Base-by-base conservation (phyloP, 1,140 invertebrate genomes). In the Vanessa atalanta region DNA sequence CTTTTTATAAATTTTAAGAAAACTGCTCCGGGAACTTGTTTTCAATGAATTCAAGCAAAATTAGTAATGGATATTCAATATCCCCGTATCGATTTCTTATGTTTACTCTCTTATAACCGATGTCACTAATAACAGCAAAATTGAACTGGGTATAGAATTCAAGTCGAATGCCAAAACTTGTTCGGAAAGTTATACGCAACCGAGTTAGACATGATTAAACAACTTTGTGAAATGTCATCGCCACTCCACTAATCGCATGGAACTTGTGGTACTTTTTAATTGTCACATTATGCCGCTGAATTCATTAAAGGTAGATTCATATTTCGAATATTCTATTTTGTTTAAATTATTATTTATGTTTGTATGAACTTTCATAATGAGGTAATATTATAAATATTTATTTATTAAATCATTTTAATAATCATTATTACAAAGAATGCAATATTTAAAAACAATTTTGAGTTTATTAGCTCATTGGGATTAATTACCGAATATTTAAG, bases 151-250 rank as follows among this genome's bases (percentile, higher is more conserved):
- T 31, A 31, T 51, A 60, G 5, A 31, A 8, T 26, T 31, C 15
- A 55, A 60, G 47, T 70, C 68, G 43, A 70, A 63, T 70, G 68
- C 43, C 68, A 26, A 70, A 70, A 69, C 20, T 70, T 50, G 55
- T 70, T 61, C 43, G 9, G 53, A 61, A 65, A 70, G 68, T 70
- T 70, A 47, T 48, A 63, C 57, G 57, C 14, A 20, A 57, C 57
- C 47, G 23, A 60, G 47, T 43, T 61, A 57, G 68, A 70, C 57
- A 47, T 63, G 68, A 70, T 70, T 70, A 61, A 61, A 70, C 68
- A 70, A 70, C 43, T 70, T 70, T 60, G 47, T 14, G 68, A 70
- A 61, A 70, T 63, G 68, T 63, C 57, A 70, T 70, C 68, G 55
- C 61, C 68, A 70, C 68, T 70, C 57, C 47, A 50, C 57, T 70